These are phyloP conservation scores for Esox lucius DNA, from an alignment of 2,797 vertebrate species.

Conservation along the genomic window DNA sequence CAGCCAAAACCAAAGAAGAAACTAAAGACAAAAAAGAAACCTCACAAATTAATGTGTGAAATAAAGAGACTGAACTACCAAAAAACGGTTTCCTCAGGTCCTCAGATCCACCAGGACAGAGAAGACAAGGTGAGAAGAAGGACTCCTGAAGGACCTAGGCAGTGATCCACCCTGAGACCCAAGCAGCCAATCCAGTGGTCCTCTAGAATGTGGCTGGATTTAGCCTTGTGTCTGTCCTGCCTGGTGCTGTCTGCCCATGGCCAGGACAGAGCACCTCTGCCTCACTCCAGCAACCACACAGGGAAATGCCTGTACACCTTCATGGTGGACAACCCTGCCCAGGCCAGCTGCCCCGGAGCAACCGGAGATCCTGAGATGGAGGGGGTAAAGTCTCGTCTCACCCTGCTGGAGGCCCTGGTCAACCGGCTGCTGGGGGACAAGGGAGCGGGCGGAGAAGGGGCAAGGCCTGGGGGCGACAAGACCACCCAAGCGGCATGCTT, in stretches of 20 bases:
- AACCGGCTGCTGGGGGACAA: slow-evolving; percentile 55
- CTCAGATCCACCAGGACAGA: background rate
- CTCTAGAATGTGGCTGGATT: slow-evolving; percentile 63
- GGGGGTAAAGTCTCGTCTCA: slow-evolving; percentile 69
- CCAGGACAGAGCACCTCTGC: slow-evolving; percentile 67
- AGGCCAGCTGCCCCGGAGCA: slow-evolving; percentile 73
- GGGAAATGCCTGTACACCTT: slow-evolving; percentile 88
- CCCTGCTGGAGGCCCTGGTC: slow-evolving; percentile 77
- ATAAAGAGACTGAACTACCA: background rate
- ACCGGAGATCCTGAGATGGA: slow-evolving; percentile 64
- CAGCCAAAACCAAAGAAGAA: background rate
- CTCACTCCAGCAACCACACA: slow-evolving; percentile 62
- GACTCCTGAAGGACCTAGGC: no score
- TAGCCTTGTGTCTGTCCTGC: slow-evolving; percentile 60
- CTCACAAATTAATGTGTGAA: background rate
- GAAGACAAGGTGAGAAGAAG: no score
- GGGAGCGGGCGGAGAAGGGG: slow-evolving; percentile 16
- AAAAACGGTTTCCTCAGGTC: no score
- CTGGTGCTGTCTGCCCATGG: slow-evolving; percentile 51
- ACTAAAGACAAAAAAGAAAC: background rate
- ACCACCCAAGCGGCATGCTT: slow-evolving; percentile 65
- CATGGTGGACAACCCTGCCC: slow-evolving; percentile 77
- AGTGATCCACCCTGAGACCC: background rate
- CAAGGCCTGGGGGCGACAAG: slow-evolving; percentile 38
- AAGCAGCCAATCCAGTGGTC: background rate